Evolutionary conservation across 2,888 invertebrate genomes (phyloP).

Genomic region (Imbricaverruca yamaguchii): DNA sequence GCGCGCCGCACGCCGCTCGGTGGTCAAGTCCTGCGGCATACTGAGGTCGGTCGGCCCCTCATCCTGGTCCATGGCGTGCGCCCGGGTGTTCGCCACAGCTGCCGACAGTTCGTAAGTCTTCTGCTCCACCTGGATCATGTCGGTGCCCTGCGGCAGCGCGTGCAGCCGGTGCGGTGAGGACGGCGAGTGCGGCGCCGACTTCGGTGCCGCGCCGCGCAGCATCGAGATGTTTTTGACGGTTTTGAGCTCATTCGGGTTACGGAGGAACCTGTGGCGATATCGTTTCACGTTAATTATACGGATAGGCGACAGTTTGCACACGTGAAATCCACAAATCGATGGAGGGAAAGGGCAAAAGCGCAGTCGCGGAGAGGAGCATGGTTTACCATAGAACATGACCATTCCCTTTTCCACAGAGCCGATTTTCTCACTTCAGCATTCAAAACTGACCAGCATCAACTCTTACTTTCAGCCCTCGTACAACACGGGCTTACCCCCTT

Average conservation of each 20-base stretch:
- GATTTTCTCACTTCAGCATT: too few species aligned
- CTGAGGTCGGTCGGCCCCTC: conserved; percentile 65
- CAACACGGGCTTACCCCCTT: too few species aligned
- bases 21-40: conserved; percentile 41
- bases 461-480: too few species aligned
- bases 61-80: conserved; percentile 44
- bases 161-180: conserved; percentile 25
- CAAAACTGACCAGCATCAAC: too few species aligned
- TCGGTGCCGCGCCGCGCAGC: conserved; percentile 47
- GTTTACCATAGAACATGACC: too few species aligned
- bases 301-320: too few species aligned
- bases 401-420: too few species aligned
- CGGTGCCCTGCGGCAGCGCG: conserved; percentile 36
- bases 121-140: conserved; percentile 39
- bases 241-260: conserved; percentile 86
- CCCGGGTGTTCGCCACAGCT: conserved; percentile 29
- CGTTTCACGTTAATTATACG: conserved; percentile 45
- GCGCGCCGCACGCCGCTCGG: conserved; percentile 25
- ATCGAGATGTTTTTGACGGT: conserved; percentile 89
- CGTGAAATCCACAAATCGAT: too few species aligned
- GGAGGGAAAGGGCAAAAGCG: too few species aligned
- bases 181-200: conserved; percentile 25
- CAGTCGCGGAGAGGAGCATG: too few species aligned
- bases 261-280: conserved; percentile 52
- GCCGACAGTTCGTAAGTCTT: conserved; percentile 46